phyloP scores from a whole-genome alignment of 1,140 invertebrate genomes.

The Ctenoplectra terminalis region DNA sequence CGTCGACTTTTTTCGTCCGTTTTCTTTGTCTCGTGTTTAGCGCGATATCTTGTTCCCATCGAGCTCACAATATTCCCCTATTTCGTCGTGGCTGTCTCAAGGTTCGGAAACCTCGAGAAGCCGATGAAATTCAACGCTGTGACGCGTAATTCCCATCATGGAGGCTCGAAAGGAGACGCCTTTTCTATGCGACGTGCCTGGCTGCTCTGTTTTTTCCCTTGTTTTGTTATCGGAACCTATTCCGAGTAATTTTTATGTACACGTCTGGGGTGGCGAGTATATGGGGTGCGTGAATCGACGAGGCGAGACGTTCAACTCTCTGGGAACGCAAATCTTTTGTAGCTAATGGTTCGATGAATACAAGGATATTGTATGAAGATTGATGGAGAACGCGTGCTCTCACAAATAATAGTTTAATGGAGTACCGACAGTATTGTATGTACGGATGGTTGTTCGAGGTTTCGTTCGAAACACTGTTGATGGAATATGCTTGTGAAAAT shows the following conservation, averaged over 20 bases:
- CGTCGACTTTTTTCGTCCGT: not conserved
- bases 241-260: not conserved
- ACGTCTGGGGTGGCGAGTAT: not conserved
- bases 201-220: constrained; percentile 28
- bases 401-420: not conserved
- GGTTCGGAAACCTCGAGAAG: constrained; percentile 55
- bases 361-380: not conserved
- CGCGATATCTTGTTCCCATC: constrained; percentile 19
- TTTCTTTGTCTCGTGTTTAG: not conserved
- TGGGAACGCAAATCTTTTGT: constrained; percentile 4
- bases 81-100: constrained; percentile 46
- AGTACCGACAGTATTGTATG: not conserved
- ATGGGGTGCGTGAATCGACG: not conserved
- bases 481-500: not conserved
- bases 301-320: constrained; percentile 2
- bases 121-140: constrained; percentile 71
- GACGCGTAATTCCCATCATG: constrained; percentile 5
- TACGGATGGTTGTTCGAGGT: not conserved
- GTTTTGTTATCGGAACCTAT: not conserved
- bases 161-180: not conserved
- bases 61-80: constrained; percentile 60
- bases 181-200: not conserved
- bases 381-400: not conserved
- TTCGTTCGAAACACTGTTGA: no score
- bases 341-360: not conserved